A percentile compares a stretch with the other conserved stretches of the same genome.
These are phyloP conservation scores for Hemiprocne comata DNA, from an alignment of 2,113 vertebrate genomes.

Conservation along the genomic window DNA sequence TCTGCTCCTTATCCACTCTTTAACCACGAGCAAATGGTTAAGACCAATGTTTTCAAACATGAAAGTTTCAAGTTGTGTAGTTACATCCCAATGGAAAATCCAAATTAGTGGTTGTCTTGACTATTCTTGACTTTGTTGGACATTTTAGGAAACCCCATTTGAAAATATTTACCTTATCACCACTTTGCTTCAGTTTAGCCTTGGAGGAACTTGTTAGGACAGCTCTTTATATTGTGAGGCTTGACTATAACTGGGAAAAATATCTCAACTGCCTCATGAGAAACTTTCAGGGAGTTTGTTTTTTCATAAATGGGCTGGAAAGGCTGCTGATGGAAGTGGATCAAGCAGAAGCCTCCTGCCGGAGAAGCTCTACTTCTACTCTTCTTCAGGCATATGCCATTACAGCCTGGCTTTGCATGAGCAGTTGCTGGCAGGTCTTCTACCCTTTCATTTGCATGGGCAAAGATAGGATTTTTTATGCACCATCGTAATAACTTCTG, in stretches of 20 bases:
- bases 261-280: background rate
- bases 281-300: background rate
- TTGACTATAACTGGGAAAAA: background rate
- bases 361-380: background rate
- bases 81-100: background rate
- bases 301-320: background rate
- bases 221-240: background rate
- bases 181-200: background rate
- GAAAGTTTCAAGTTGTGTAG: background rate
- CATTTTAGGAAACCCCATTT: background rate
- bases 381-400: fast-evolving
- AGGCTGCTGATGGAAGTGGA: background rate
- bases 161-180: conserved; percentile 18
- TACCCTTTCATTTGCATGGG: background rate
- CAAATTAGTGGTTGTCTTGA: background rate
- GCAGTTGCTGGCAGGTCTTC: background rate
- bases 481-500: background rate
- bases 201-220: background rate
- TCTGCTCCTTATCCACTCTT: background rate
- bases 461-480: background rate
- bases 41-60: background rate
- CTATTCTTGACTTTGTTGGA: background rate
- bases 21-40: background rate
- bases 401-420: background rate
- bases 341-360: background rate